These are phyloP conservation scores for Tapirus terrestris DNA, from an alignment of 2,113 vertebrate genomes.

Conservation along the genomic window DNA sequence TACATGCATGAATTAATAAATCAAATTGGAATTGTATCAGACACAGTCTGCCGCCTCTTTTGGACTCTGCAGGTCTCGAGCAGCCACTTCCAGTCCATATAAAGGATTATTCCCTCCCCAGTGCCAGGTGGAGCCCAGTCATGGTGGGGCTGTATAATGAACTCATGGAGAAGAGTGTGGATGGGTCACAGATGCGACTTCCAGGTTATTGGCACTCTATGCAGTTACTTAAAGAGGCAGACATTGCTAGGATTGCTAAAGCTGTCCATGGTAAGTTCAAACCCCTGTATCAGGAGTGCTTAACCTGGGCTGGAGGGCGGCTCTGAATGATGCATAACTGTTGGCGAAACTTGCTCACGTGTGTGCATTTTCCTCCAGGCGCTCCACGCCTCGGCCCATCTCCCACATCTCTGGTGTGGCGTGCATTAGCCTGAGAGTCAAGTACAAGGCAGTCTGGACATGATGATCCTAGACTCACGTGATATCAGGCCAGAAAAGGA, in stretches of 20 bases:
- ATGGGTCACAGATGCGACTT: background rate
- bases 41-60: background rate
- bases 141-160: constrained; percentile 84
- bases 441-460: background rate
- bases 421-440: background rate
- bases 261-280: background rate
- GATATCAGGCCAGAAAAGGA: background rate
- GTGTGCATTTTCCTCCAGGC: background rate
- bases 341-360: background rate
- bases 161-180: constrained; percentile 82
- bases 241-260: background rate
- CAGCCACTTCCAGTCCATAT: background rate
- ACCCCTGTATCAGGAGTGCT: background rate
- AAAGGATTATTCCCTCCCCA: constrained; percentile 87
- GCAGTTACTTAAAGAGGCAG: background rate
- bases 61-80: background rate
- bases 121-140: constrained; percentile 86
- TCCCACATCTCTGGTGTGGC: background rate
- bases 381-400: background rate
- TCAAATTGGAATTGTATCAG: no score
- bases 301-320: background rate
- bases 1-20: background rate
- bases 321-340: background rate
- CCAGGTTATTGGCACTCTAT: background rate
- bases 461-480: background rate